Conservation (phyloP, 1,140 invertebrate genomes). For the Dendrolimus kikuchii region DNA sequence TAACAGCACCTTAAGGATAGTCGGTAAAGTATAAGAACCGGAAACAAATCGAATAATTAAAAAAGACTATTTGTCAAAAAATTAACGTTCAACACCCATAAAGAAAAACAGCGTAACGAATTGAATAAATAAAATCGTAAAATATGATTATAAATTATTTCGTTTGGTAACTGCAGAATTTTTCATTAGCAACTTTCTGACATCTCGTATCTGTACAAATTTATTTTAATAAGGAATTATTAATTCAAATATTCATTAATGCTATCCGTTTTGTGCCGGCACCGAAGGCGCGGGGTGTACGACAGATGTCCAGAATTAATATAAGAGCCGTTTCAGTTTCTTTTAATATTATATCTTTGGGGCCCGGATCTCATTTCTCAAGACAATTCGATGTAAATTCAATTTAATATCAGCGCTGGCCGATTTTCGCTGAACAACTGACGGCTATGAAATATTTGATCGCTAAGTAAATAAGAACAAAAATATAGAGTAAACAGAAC, state of each 20-base stretch:
- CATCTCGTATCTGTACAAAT: constrained; percentile 9
- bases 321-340: constrained; percentile 23
- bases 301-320: constrained; percentile 31
- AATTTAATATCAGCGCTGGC: constrained; percentile 23
- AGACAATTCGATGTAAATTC: constrained; percentile 26
- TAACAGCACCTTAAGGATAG: no score
- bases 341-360: constrained; percentile 27
- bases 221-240: constrained; percentile 18
- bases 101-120: no score
- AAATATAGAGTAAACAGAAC: constrained; percentile 6
- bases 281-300: constrained; percentile 11
- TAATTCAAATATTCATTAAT: constrained; percentile 33
- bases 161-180: neutral
- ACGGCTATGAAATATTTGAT: constrained; percentile 16
- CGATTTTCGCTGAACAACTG: constrained; percentile 16
- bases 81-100: no score
- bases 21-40: no score
- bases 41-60: no score
- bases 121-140: no score
- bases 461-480: constrained; percentile 17
- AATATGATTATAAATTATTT: no score
- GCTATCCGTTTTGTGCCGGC: constrained; percentile 16
- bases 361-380: constrained; percentile 19
- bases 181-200: constrained; percentile 9
- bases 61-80: no score